These are phyloP conservation scores for Dipus sagitta DNA, from an alignment of 2,797 vertebrate species.

Conservation along the genomic window DNA sequence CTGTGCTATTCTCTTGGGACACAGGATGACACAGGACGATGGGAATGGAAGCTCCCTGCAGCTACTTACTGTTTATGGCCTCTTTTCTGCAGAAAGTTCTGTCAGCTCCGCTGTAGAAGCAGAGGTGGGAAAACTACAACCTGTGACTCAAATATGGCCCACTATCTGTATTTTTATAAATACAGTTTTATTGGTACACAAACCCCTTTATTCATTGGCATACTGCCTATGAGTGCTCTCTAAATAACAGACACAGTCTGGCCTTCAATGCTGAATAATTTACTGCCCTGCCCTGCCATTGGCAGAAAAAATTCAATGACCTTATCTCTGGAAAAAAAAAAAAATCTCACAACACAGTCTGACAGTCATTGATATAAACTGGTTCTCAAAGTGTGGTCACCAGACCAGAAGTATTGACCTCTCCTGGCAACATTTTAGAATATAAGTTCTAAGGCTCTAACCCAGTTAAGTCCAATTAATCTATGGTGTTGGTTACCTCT, in stretches of 20 bases:
- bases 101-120: neutral
- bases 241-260: neutral
- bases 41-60: no score
- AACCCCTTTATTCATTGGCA: neutral
- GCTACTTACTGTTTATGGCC: neutral
- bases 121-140: neutral
- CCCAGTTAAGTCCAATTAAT: no score
- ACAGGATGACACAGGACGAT: no score
- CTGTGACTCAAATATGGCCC: neutral
- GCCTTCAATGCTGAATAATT: neutral
- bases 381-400: neutral
- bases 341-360: neutral
- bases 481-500: no score
- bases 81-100: conserved; percentile 32
- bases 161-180: conserved; percentile 23
- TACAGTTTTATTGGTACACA: conserved; percentile 66
- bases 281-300: neutral
- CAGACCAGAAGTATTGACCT: neutral
- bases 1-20: neutral
- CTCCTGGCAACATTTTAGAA: neutral
- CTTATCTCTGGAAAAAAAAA: neutral
- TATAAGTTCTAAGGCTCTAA: neutral
- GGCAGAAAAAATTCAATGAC: neutral
- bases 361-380: neutral
- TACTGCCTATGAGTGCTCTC: neutral